phyloP scores from a whole-genome alignment of 2,113 vertebrate species.

The Chitala chitala region DNA sequence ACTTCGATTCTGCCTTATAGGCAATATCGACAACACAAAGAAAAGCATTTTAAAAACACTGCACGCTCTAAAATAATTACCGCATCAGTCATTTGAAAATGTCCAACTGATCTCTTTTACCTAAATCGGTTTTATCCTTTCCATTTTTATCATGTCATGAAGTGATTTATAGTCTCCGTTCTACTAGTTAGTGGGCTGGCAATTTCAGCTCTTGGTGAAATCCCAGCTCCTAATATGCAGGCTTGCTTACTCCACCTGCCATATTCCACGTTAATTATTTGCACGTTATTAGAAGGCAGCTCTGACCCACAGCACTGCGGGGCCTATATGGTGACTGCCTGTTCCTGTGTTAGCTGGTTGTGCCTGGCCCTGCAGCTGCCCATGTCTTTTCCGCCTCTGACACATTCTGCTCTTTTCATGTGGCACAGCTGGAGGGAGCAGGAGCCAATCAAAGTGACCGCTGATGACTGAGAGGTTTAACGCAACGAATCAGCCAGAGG shows the following conservation, averaged over 20 bases:
- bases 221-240: too few species aligned
- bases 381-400: not conserved
- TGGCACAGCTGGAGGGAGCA: conserved; percentile 17
- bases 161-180: not conserved
- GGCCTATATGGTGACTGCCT: not conserved
- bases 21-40: not conserved
- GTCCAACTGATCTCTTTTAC: too few species aligned
- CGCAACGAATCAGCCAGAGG: conserved; percentile 68
- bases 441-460: conserved; percentile 27
- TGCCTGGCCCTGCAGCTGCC: too few species aligned
- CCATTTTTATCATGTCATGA: not conserved
- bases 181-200: not conserved
- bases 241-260: too few species aligned
- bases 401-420: conserved; percentile 4
- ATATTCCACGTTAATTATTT: too few species aligned
- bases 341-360: not conserved
- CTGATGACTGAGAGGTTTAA: conserved; percentile 67
- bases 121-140: not conserved
- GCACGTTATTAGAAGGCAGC: too few species aligned
- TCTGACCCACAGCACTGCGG: too few species aligned
- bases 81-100: not conserved
- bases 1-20: not conserved
- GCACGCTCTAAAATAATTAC: not conserved
- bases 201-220: not conserved
- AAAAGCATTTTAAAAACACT: not conserved